Base-by-base conservation (phyloP, 2,888 invertebrate species). In the Kuschelorhynchus macadamiae region DNA sequence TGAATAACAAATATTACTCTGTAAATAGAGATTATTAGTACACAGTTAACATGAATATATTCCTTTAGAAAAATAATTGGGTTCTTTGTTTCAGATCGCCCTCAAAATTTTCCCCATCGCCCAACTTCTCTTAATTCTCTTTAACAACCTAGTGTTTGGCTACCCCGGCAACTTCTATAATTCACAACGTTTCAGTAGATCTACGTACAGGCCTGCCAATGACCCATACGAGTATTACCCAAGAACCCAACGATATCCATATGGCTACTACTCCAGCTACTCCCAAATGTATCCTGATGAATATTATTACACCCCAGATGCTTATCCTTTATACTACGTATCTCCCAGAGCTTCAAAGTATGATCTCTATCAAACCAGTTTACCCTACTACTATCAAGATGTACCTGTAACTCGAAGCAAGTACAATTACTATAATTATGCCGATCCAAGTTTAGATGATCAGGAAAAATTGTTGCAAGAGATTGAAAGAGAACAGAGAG, bases 391-490 rank as follows among this genome's bases (percentile, higher is more conserved):
- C 71, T 86, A 86, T 75, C 81, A 82, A 41, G 82, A 82, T 14
- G 77, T 81, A 62, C 80, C 78, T 2, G 71, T 80, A 36, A 80
- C 81, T 5, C 71, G 81, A 47, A 46, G 81, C 20, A 82, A 80
- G 33, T 76, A 84, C 67, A 81, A 77, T 57, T 85, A 84, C 67
- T 85, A 85, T 72, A 82, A 83, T 32, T 83, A 85, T 70, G 44
- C 16, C 5, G 82, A 84, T 42, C 82, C 83, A 7, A 83, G 86
- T 5, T 86, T 87, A 66, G 86, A 87, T 71, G 81, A 86, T 9
- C 87, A 89, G 71, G 90, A 89, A 70, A 88, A 87, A 70, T 86
- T 89, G 33, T 83, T 88, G 36, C 86, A 87, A 59, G 89, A 90
- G 77, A 88, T 88, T 71, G 88, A 89, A 77, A 83, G 88, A 53